These are phyloP conservation scores for Epicauta chinensis DNA, from an alignment of 1,140 invertebrate species.

Conservation along the genomic window DNA sequence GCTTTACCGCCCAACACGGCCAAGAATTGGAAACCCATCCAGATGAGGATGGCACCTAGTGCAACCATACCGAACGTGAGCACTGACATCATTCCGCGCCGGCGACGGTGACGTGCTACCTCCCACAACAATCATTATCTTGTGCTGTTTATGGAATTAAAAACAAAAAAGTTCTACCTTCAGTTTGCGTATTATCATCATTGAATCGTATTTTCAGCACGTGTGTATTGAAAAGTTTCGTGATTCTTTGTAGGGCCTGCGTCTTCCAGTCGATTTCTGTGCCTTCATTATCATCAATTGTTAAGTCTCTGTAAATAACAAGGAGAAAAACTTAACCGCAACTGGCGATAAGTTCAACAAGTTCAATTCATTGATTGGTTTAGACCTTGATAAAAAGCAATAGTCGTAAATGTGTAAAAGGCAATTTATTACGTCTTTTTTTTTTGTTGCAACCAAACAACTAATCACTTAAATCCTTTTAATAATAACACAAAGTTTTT, in stretches of 20 bases:
- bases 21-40: slow-evolving; percentile 71
- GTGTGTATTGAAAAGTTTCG: slow-evolving; percentile 49
- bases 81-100: slow-evolving; percentile 49
- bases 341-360: no score
- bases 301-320: neutral
- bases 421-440: no score
- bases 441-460: no score
- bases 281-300: neutral
- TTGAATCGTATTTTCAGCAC: slow-evolving; percentile 50
- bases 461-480: no score
- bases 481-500: no score
- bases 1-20: slow-evolving; percentile 72
- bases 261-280: slow-evolving; percentile 10
- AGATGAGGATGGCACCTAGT: slow-evolving; percentile 62
- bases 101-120: neutral
- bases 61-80: slow-evolving; percentile 67
- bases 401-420: no score
- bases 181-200: slow-evolving; percentile 31
- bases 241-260: slow-evolving; percentile 41
- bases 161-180: neutral
- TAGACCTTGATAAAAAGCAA: no score
- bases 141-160: neutral
- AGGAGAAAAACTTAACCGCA: no score
- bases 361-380: no score
- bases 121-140: neutral